These are phyloP conservation scores for Cyclophora albipunctata DNA, from an alignment of 2,888 invertebrate species.

Conservation along the genomic window DNA sequence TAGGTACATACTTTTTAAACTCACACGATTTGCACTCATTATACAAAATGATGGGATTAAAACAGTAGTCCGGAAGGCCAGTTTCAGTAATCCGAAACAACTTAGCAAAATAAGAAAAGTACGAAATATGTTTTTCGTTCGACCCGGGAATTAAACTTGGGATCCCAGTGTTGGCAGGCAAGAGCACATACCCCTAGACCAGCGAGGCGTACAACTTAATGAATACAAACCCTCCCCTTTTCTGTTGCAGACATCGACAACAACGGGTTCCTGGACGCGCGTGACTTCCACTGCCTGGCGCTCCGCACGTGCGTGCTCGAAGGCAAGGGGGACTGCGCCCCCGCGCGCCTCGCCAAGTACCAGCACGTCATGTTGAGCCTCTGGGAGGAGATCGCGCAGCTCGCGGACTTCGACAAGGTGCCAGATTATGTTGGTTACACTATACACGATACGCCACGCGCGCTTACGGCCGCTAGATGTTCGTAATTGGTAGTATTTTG, in stretches of 20 bases:
- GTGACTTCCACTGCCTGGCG: constrained; percentile 89
- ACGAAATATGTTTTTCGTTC: too few relatives aligned
- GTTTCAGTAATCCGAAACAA: too few relatives aligned
- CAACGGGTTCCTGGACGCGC: constrained; percentile 87
- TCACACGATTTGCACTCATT: too few relatives aligned
- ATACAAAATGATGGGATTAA: too few relatives aligned
- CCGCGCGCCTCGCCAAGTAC: constrained; percentile 82
- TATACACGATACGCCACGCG: constrained; percentile 28
- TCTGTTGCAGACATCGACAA: constrained; percentile 83
- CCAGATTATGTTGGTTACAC: constrained; percentile 72
- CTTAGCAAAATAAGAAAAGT: too few relatives aligned
- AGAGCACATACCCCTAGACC: too few relatives aligned
- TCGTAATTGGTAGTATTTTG: constrained; percentile 14
- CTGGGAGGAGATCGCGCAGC: constrained; percentile 90
- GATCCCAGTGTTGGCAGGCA: too few relatives aligned
- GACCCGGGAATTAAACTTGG: too few relatives aligned
- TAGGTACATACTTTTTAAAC: too few relatives aligned
- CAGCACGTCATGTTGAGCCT: constrained; percentile 88
- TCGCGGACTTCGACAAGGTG: constrained; percentile 92
- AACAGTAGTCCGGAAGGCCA: too few relatives aligned
- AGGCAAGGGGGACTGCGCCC: constrained; percentile 87
- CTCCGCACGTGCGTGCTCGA: constrained; percentile 87
- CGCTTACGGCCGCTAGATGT: constrained; percentile 33
- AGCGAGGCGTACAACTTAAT: too few relatives aligned
- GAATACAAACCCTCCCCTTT: neutral